Evolutionary conservation across 2,888 invertebrate genomes (phyloP).

Genomic region (Pecten maximus): DNA sequence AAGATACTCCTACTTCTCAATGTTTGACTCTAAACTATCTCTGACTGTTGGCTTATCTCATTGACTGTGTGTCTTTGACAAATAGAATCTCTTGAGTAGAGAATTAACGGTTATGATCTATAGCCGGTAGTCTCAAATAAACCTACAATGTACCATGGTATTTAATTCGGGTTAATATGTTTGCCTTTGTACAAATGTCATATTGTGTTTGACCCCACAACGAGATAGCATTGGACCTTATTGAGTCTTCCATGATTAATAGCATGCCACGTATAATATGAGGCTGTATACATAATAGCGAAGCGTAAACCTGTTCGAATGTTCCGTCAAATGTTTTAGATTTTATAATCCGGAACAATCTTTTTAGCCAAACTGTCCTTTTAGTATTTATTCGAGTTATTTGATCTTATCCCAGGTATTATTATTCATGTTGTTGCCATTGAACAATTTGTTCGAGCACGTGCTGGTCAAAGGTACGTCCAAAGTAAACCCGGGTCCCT

Average conservation of each 20-base stretch:
- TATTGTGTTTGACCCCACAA: constrained; percentile 7
- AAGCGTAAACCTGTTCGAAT: neutral
- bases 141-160: neutral
- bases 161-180: neutral
- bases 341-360: no score
- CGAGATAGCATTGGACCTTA: neutral
- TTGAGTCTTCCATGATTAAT: neutral
- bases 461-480: no score
- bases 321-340: neutral
- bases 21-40: neutral
- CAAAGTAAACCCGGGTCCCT: no score
- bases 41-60: neutral
- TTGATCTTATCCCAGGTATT: no score
- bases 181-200: neutral
- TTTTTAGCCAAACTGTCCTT: no score
- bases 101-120: constrained; percentile 30
- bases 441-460: no score
- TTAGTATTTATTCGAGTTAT: no score
- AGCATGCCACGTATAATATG: neutral
- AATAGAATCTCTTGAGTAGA: neutral
- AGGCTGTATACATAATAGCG: neutral
- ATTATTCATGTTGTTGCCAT: no score
- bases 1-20: neutral
- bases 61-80: neutral
- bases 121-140: neutral